A percentile compares a stretch with the other conserved stretches of the same genome.
Conservation (phyloP, 1,140 invertebrate genomes). For the Drepana arcuata region DNA sequence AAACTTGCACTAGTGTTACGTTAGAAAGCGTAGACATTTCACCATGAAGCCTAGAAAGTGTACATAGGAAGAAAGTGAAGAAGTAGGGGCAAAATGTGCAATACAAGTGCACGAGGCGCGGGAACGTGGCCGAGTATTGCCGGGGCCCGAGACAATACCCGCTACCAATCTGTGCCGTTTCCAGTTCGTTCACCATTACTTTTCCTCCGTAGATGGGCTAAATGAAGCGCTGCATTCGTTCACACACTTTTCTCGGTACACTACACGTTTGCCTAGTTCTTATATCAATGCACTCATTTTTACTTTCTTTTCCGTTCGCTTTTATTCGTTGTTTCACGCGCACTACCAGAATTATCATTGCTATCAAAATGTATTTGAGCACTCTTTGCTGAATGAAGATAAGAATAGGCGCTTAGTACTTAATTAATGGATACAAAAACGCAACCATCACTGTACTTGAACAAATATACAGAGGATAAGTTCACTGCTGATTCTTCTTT, state of each 20-base stretch:
- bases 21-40: conserved; percentile 68
- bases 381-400: conserved; percentile 18
- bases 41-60: conserved; percentile 68
- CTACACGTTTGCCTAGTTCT: conserved; percentile 51
- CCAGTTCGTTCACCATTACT: conserved; percentile 44
- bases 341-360: conserved; percentile 14
- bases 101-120: conserved; percentile 36
- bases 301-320: conserved; percentile 69
- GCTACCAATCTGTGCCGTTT: conserved; percentile 43
- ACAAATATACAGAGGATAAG: too few species aligned
- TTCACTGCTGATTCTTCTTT: too few species aligned
- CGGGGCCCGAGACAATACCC: conserved; percentile 41
- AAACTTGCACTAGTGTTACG: conserved; percentile 67
- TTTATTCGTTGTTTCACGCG: conserved; percentile 41
- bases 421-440: too few species aligned
- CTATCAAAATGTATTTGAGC: conserved; percentile 1
- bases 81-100: conserved; percentile 59
- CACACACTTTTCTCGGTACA: conserved; percentile 44
- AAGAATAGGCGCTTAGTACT: conserved; percentile 20
- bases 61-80: conserved; percentile 69
- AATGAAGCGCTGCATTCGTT: conserved; percentile 43
- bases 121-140: conserved; percentile 20
- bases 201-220: conserved; percentile 56
- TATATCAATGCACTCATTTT: conserved; percentile 65
- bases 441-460: too few species aligned